Base-by-base conservation (phyloP, 1,140 invertebrate species). In the Drosophila rufa region DNA sequence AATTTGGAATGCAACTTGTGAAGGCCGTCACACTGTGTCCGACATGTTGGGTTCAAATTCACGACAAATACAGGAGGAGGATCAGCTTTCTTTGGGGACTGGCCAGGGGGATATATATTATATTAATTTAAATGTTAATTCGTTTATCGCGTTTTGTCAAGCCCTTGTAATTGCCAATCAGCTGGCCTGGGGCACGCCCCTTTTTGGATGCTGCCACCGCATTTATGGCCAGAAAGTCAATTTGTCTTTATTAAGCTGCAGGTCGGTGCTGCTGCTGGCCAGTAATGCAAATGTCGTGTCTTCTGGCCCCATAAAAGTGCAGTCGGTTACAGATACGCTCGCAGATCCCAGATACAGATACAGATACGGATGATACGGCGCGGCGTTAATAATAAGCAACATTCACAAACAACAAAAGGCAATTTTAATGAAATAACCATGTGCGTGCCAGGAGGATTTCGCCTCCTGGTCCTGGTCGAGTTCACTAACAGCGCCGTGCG, bases 371-470 rank as follows among this genome's bases (percentile, higher is more conserved):
- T 78, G 78, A 90, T 84, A 87, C 53, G 82, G 84, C 73, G 76
- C 25, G 48, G 79, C 75, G 85, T 84, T 91, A 90, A 90, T 90
- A 90, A 90, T 90, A 76, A 91, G 85, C 82, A 90, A 90, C 85
- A 90, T 90, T 91, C 83, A 85, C 85, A 90, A 90, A 90, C 85
- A 90, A 90, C 85, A 90, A 91, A 90, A 90, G 85, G 86, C 86
- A 74, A 90, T 90, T 90, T 90, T 90, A 90, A 90, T 90, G 85
- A 90, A 90, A 90, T 90, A 90, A 90, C 81, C 82, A 90, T 85
- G 85, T 90, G 80, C 74, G 84, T 87, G 84, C 68, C 57, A 50
- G 80, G 56, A 64, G 80, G 43, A 73, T 22, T 50, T 45, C 46
- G 58, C 64, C 60, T 56, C 60, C 36, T 42, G 55, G 53, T 50